Conservation (phyloP, 1,140 invertebrate genomes). For the Bradynema listronoti region DNA sequence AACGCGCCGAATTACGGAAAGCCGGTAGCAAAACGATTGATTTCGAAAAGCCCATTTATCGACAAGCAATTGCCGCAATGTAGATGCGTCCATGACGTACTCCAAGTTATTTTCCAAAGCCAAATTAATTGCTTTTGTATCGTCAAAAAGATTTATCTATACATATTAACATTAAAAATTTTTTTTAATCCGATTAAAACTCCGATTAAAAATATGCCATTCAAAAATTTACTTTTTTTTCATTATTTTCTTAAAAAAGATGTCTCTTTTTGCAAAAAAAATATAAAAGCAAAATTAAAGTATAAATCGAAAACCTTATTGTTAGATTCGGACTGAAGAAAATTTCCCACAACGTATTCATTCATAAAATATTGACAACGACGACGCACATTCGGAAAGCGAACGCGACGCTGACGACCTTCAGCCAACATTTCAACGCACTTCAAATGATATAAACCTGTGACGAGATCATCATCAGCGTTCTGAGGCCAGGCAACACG, state of each 20-base stretch:
- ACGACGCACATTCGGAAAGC: neutral
- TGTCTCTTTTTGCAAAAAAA: too few relatives aligned
- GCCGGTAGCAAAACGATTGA: conserved; percentile 4
- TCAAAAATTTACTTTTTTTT: too few relatives aligned
- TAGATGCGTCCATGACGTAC: conserved; percentile 2
- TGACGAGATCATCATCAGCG: neutral
- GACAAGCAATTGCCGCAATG: conserved; percentile 2
- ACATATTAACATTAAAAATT: too few relatives aligned
- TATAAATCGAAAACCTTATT: too few relatives aligned
- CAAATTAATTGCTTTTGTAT: neutral
- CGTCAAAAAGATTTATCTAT: too few relatives aligned
- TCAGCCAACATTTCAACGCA: neutral
- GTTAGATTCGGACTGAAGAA: too few relatives aligned
- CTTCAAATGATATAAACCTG: neutral
- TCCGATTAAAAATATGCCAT: too few relatives aligned
- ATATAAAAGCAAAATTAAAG: too few relatives aligned
- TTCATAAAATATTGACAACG: neutral
- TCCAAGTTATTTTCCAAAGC: neutral
- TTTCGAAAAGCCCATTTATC: conserved; percentile 2
- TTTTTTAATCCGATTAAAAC: too few relatives aligned
- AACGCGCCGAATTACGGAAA: neutral
- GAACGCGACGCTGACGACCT: neutral
- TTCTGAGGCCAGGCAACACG: neutral
- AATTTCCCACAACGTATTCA: too few relatives aligned
- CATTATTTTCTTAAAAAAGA: too few relatives aligned